phyloP scores from a whole-genome alignment of 2,113 vertebrate species.

The Ptyas mucosa region DNA sequence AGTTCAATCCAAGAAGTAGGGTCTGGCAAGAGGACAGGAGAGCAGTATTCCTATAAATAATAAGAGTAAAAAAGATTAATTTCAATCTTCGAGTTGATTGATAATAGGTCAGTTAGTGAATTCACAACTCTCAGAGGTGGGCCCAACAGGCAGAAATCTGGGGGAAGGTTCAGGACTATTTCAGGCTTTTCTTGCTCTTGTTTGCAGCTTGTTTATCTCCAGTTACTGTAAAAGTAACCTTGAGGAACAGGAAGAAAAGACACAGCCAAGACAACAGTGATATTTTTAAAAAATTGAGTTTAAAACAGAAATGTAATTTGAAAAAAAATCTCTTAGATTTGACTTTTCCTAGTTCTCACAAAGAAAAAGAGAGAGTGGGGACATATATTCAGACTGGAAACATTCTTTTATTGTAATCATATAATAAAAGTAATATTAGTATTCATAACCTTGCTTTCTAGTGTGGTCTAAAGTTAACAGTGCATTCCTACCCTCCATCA shows the following conservation, averaged over 20 bases:
- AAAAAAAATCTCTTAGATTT: not conserved
- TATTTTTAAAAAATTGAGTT: not conserved
- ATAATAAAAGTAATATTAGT: not conserved
- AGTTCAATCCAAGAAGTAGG: not conserved
- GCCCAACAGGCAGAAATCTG: not conserved
- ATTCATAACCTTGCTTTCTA: not conserved
- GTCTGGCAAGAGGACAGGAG: not conserved
- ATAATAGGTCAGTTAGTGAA: not conserved
- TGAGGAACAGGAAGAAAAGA: not conserved
- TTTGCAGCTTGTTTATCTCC: not conserved
- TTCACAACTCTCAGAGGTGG: not conserved
- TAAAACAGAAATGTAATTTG: not conserved
- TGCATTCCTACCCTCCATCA: not conserved
- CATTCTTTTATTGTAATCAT: not conserved
- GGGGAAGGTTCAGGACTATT: not conserved
- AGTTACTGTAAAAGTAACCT: not conserved
- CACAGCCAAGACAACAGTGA: not conserved
- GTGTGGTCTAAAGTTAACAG: not conserved
- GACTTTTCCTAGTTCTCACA: not conserved
- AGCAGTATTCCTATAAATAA: not conserved
- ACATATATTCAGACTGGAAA: not conserved
- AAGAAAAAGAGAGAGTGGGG: not conserved
- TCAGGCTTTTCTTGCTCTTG: not conserved
- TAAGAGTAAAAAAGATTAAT: not conserved
- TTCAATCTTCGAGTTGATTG: not conserved